Percentiles rank a stretch among this genome's conserved stretches.
phyloP scores from a whole-genome alignment of 2,797 vertebrate species.

The Perdix hodgsoniae region DNA sequence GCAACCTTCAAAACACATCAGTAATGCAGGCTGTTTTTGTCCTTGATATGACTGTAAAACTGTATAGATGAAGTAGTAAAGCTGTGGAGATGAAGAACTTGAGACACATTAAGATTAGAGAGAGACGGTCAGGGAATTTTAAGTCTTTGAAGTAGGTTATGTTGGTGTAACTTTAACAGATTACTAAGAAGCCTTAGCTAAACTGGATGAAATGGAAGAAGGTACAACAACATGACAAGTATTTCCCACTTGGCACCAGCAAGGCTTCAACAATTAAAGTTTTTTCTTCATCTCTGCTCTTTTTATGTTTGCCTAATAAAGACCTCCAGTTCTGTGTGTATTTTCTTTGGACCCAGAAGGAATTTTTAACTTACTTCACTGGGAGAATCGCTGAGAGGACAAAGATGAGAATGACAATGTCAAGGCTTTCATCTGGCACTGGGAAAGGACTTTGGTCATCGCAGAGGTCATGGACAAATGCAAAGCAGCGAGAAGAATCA shows the following conservation, averaged over 20 bases:
- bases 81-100: background rate
- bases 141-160: background rate
- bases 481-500: slow-evolving; percentile 89
- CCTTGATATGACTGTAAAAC: background rate
- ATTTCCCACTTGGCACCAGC: background rate
- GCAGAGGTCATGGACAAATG: slow-evolving; percentile 93
- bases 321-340: background rate
- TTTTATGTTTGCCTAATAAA: background rate
- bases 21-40: background rate
- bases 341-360: background rate
- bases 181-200: background rate
- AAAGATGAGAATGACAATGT: slow-evolving; percentile 94
- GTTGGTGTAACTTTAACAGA: background rate
- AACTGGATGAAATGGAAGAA: background rate
- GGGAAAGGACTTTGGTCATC: slow-evolving; percentile 86
- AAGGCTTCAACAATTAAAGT: background rate
- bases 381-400: slow-evolving; percentile 95
- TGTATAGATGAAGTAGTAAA: background rate
- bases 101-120: background rate
- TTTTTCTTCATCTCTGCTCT: background rate
- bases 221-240: background rate
- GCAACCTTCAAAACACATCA: background rate
- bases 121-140: background rate
- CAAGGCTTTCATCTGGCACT: slow-evolving; percentile 87
- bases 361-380: slow-evolving; percentile 86